These are phyloP conservation scores for Gastrophryne carolinensis DNA, from an alignment of 2,797 vertebrate genomes.

Conservation along the genomic window DNA sequence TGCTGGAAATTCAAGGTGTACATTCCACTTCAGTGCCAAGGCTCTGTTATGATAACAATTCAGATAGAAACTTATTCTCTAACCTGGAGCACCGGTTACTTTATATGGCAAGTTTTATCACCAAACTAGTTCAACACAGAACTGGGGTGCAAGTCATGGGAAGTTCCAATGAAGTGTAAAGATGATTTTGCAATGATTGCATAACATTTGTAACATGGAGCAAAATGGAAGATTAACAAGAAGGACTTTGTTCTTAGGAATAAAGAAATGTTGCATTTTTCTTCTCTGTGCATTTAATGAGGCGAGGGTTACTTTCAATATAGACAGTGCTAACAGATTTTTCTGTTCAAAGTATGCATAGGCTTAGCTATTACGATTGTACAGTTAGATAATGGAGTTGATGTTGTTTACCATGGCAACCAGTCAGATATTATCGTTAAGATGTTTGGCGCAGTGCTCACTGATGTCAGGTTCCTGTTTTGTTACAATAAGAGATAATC, in stretches of 20 bases:
- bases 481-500: too few relatives aligned
- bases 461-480: too few relatives aligned
- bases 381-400: not conserved
- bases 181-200: conserved; percentile 20
- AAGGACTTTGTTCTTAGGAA: not conserved
- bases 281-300: not conserved
- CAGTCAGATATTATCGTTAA: not conserved
- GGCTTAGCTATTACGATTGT: not conserved
- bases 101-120: conserved; percentile 20
- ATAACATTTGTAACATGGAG: conserved; percentile 12
- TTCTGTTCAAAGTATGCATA: not conserved
- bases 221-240: conserved; percentile 9
- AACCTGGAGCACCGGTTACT: conserved; percentile 19
- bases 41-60: conserved; percentile 28
- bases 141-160: conserved; percentile 3
- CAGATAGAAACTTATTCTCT: conserved; percentile 5
- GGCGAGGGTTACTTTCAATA: not conserved
- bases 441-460: too few relatives aligned
- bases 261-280: not conserved
- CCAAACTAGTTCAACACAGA: conserved; percentile 9
- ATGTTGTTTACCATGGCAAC: not conserved
- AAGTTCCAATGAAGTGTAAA: conserved; percentile 14
- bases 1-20: conserved; percentile 44
- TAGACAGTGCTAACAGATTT: not conserved
- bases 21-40: conserved; percentile 24